These are phyloP conservation scores for Gymnosoma rotundatum DNA, from an alignment of 2,888 invertebrate genomes.

Conservation along the genomic window DNA sequence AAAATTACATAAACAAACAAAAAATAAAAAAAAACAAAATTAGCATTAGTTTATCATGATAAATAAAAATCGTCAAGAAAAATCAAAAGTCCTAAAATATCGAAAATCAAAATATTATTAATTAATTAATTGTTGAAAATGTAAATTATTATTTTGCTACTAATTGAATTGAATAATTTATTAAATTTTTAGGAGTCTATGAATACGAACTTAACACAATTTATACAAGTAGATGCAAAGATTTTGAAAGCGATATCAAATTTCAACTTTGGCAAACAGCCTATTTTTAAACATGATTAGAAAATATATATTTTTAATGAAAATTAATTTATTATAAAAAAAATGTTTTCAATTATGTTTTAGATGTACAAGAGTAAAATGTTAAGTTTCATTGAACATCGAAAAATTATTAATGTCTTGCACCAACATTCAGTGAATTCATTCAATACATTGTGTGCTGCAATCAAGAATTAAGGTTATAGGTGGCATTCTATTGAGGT, in stretches of 20 bases:
- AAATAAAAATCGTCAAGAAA: conserved; percentile 9
- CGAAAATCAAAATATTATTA: conserved; percentile 7
- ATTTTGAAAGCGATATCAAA: background rate
- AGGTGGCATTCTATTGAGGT: too few species aligned
- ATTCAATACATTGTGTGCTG: too few species aligned
- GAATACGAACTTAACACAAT: background rate
- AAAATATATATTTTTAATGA: background rate
- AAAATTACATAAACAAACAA: conserved; percentile 2
- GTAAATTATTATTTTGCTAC: conserved; percentile 27
- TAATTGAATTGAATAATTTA: background rate
- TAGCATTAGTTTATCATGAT: conserved; percentile 39
- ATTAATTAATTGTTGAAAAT: conserved; percentile 29
- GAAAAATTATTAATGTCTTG: too few species aligned
- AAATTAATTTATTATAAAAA: background rate
- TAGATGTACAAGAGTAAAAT: too few species aligned
- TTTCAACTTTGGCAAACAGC: background rate
- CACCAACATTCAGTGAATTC: too few species aligned
- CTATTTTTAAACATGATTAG: background rate
- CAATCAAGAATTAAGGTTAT: too few species aligned
- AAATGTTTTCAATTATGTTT: too few species aligned
- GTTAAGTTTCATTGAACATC: too few species aligned
- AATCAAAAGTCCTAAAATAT: conserved; percentile 24
- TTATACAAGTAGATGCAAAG: background rate
- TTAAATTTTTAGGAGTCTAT: background rate
- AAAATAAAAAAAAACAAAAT: conserved; percentile 22